These are phyloP conservation scores for Anoura caudifer DNA, from an alignment of 2,113 vertebrate species.

Conservation along the genomic window DNA sequence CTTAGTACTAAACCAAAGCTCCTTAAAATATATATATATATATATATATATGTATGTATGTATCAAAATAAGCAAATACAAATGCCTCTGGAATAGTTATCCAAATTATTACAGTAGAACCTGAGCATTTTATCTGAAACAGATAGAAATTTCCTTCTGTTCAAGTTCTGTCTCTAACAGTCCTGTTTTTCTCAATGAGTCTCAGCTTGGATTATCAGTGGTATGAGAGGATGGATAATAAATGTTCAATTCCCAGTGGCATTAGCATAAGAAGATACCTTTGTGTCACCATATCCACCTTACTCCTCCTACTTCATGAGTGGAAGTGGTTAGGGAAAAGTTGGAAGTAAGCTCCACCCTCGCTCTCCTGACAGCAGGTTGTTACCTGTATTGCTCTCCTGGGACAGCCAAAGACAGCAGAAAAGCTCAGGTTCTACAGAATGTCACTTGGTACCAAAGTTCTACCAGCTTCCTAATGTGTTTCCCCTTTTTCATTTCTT, in stretches of 20 bases:
- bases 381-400: background rate
- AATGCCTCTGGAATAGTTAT: background rate
- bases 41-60: too few relatives aligned
- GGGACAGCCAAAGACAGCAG: background rate
- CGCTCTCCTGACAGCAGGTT: background rate
- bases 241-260: background rate
- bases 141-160: background rate
- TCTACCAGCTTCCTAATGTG: background rate
- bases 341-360: slow-evolving; percentile 15
- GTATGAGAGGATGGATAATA: background rate
- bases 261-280: background rate
- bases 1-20: background rate
- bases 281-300: background rate
- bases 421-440: background rate
- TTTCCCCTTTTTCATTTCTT: slow-evolving; percentile 7
- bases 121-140: background rate
- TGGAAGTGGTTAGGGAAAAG: background rate
- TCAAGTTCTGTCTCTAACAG: background rate
- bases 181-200: background rate
- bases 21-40: background rate
- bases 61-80: background rate
- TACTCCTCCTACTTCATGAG: slow-evolving; percentile 7
- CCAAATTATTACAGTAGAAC: background rate
- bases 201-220: background rate
- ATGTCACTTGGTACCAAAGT: background rate